Percentiles rank a stretch among this genome's conserved stretches.
Conservation (phyloP, 1,140 invertebrate genomes). For the Branchinecta lindahli region DNA sequence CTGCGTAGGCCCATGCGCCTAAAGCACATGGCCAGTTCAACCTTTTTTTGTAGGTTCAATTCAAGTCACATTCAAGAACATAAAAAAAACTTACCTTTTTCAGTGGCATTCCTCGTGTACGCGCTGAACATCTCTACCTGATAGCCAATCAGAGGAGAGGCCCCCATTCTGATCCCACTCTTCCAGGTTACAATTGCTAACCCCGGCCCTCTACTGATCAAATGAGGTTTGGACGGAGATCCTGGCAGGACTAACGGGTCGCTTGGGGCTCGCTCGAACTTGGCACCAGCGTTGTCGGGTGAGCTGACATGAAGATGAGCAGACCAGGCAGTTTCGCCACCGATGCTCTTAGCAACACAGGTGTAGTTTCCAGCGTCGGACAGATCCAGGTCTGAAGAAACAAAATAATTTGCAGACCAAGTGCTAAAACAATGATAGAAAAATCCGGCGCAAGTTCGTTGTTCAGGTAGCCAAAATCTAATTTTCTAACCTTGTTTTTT, state of each 20-base stretch:
- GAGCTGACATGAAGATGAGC: conserved; percentile 54
- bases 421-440: no score
- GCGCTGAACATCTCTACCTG: conserved; percentile 74
- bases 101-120: conserved; percentile 31
- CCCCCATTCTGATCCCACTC: conserved; percentile 49
- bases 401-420: no score
- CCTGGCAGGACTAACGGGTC: conserved; percentile 60
- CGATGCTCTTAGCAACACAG: conserved; percentile 61
- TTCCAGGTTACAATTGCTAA: conserved; percentile 66
- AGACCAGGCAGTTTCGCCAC: conserved; percentile 60
- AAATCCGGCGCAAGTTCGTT: no score
- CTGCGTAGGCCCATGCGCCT: no score
- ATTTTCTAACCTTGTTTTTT: no score
- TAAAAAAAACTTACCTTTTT: not conserved
- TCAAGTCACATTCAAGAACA: no score
- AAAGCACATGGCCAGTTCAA: no score
- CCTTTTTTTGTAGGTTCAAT: no score
- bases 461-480: no score
- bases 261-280: conserved; percentile 49
- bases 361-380: conserved; percentile 62
- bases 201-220: conserved; percentile 58
- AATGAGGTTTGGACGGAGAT: conserved; percentile 43
- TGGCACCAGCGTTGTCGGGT: conserved; percentile 52
- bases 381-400: conserved; percentile 46
- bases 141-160: conserved; percentile 59